Evolutionary conservation across 2,888 invertebrate species (phyloP), one percentile per base, ranked within the genome.

Genomic region (Meandrusa payeni): DNA sequence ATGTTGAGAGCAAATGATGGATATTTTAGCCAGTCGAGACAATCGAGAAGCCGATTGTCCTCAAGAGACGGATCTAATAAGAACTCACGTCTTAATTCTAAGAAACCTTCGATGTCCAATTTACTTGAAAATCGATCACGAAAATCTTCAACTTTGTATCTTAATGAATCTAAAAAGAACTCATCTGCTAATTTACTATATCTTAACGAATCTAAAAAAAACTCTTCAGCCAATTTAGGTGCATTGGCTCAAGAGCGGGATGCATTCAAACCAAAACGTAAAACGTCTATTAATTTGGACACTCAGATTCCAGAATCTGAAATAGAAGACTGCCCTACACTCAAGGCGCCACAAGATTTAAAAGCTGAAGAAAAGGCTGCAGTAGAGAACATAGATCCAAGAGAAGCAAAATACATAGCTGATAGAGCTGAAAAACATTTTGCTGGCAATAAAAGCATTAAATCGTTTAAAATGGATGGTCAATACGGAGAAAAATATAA

Each of bases 1-100:
- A 88, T 93, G 88, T 64, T 90, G 12, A 68, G 83, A 46, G 88
- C 90, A 4, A 92, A 91, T 50, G 91, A 91, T 55, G 91, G 91
- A 1, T 91, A 90, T 73, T 91, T 88, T 56, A 90, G 89, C 55
- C 89, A 88, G 37, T 86, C 86, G 1, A 68, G 82, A 27, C 86
- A 85, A 56, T 85, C 87, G 1, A 74, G 59, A 57, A 87, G 82
- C 48, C 72, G 65, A 50, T 13, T 82, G 6, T 76, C 85, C 9
- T 86, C 85, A 11, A 67, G 75, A 57, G 86, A 86, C 43, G 78
- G 73, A 4, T 87, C 87, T 7, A 74, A 69, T n/a, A 71, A 60
- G 56, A 75, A 67, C 3, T 90, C 90, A 3, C 76, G 81, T 19
- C 65, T 85, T 3, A 81, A 78, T 47, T 86, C 85, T 23, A 82